Evolutionary conservation across 2,888 invertebrate species (phyloP).

Genomic region (Volucella inflata): DNA sequence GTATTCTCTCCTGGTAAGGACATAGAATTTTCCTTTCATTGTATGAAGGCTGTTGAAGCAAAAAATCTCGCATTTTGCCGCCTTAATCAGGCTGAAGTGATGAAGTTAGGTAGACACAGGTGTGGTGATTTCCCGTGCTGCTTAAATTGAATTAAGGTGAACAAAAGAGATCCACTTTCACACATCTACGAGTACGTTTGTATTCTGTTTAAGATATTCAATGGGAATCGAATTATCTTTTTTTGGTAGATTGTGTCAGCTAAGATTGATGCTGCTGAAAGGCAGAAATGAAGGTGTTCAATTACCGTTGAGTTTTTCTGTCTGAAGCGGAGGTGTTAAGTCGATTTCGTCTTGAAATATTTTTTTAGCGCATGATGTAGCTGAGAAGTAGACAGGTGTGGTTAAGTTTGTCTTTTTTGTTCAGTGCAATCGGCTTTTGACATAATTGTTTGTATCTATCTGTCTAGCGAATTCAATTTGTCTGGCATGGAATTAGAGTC

Average conservation of each 20-base stretch:
- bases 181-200: neutral
- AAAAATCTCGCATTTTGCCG: constrained; percentile 14
- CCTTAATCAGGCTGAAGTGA: constrained; percentile 47
- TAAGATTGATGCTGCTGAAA: constrained; percentile 28
- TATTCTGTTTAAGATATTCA: constrained; percentile 16
- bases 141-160: constrained; percentile 44
- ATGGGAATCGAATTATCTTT: constrained; percentile 43
- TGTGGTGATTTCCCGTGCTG: constrained; percentile 37
- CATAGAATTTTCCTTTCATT: neutral
- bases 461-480: too few species aligned
- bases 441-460: too few species aligned
- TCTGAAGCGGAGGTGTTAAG: neutral
- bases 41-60: constrained; percentile 10
- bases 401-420: too few species aligned
- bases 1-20: neutral
- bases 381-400: too few species aligned
- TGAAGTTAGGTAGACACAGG: constrained; percentile 43
- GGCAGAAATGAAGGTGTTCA: constrained; percentile 41
- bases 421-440: too few species aligned
- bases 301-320: constrained; percentile 35
- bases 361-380: too few species aligned
- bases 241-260: constrained; percentile 7
- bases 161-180: constrained; percentile 6
- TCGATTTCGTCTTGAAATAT: neutral
- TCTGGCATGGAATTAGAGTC: too few species aligned